Percentiles rank a stretch among this genome's conserved stretches.
phyloP scores from a whole-genome alignment of 2,113 vertebrate species.

The Rhinopithecus roxellana region DNA sequence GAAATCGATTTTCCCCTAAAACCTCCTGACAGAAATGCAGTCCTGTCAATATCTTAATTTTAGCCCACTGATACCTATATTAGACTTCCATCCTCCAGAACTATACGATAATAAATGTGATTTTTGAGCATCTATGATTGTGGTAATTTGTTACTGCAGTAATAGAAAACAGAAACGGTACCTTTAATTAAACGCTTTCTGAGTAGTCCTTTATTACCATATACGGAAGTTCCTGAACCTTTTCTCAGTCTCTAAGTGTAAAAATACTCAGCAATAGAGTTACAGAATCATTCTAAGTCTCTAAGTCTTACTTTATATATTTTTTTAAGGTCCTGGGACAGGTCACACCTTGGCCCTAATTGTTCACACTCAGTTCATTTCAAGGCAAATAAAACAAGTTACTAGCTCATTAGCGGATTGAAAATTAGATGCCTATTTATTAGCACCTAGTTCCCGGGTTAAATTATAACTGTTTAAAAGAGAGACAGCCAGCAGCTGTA shows the following conservation, averaged over 20 bases:
- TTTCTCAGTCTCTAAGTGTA: background rate
- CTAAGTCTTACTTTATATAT: background rate
- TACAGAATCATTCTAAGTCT: background rate
- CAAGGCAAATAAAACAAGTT: constrained; percentile 54
- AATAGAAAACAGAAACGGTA: background rate
- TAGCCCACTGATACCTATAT: background rate
- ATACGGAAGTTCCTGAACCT: background rate
- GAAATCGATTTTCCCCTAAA: background rate
- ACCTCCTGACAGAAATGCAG: background rate
- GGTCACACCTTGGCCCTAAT: background rate
- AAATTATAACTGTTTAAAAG: background rate
- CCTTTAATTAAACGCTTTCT: background rate
- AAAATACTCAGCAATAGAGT: background rate
- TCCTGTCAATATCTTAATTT: background rate
- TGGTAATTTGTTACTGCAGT: background rate
- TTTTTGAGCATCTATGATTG: background rate
- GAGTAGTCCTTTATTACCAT: background rate
- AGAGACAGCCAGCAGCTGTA: background rate
- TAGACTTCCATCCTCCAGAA: background rate
- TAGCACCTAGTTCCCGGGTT: constrained; percentile 7
- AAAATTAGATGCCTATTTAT: background rate
- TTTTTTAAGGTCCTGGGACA: background rate
- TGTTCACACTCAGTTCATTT: background rate
- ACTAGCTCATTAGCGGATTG: constrained; percentile 38
- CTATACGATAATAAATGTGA: background rate